These are phyloP conservation scores for Rattus rattus DNA, from an alignment of 2,113 vertebrate genomes.

Conservation along the genomic window DNA sequence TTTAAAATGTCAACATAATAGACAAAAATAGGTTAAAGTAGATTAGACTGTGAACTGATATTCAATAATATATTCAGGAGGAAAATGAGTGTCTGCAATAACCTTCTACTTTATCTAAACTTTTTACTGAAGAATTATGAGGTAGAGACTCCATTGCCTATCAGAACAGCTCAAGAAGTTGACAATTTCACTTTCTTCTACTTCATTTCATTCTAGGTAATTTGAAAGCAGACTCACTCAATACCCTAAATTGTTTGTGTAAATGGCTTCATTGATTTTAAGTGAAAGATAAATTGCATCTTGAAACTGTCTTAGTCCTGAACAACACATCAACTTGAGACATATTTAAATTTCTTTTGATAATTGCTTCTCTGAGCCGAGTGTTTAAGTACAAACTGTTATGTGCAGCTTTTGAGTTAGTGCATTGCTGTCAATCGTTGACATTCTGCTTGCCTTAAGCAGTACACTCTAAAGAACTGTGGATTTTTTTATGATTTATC, in stretches of 20 bases:
- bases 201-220: not conserved
- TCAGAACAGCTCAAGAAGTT: not conserved
- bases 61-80: not conserved
- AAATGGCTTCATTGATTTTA: not conserved
- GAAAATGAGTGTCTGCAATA: not conserved
- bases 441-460: not conserved
- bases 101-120: not conserved
- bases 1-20: not conserved
- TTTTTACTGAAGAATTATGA: not conserved
- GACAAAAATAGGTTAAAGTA: not conserved
- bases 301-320: not conserved
- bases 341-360: not conserved
- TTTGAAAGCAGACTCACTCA: not conserved
- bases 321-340: not conserved
- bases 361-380: not conserved
- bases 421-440: not conserved
- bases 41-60: not conserved
- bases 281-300: slow-evolving; percentile 2
- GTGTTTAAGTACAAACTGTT: not conserved
- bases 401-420: not conserved
- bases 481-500: not conserved
- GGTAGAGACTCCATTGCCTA: not conserved
- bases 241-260: not conserved
- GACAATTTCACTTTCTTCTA: not conserved
- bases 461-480: not conserved